These are phyloP conservation scores for Colletes latitarsis DNA, from an alignment of 1,140 invertebrate genomes.

Conservation along the genomic window DNA sequence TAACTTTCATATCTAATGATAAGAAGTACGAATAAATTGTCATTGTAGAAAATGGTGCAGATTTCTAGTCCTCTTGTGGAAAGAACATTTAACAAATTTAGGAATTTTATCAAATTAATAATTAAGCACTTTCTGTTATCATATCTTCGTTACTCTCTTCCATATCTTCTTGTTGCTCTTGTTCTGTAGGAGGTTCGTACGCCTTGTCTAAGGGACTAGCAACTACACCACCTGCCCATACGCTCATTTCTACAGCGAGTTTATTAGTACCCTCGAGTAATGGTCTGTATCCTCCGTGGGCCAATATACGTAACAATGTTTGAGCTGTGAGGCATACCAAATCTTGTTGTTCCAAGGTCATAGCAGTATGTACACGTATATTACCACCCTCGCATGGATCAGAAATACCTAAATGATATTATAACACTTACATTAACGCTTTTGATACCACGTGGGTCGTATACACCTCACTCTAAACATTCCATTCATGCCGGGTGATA, in stretches of 20 bases:
- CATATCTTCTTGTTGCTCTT: constrained; percentile 83
- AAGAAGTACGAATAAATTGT: constrained; percentile 21
- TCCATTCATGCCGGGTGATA: too few species aligned
- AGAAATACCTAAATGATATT: constrained; percentile 84
- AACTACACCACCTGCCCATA: constrained; percentile 95
- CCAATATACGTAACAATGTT: constrained; percentile 92
- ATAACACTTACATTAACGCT: neutral
- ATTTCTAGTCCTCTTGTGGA: neutral
- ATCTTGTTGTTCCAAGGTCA: constrained; percentile 97
- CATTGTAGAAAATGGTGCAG: constrained; percentile 23
- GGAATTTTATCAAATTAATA: neutral
- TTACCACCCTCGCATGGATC: constrained; percentile 96
- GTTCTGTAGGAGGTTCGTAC: constrained; percentile 88
- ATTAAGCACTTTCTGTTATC: constrained; percentile 80
- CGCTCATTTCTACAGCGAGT: constrained; percentile 90
- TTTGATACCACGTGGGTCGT: too few species aligned
- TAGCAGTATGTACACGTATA: constrained; percentile 93
- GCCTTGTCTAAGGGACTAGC: constrained; percentile 95
- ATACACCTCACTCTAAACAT: too few species aligned
- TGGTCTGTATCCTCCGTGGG: constrained; percentile 95
- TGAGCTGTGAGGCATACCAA: constrained; percentile 94
- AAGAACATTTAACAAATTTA: neutral
- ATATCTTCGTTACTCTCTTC: constrained; percentile 82
- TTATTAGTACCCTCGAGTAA: constrained; percentile 88
- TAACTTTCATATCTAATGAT: constrained; percentile 57